These are phyloP conservation scores for Deroplatys truncata DNA, from an alignment of 2,888 invertebrate species.

Conservation along the genomic window DNA sequence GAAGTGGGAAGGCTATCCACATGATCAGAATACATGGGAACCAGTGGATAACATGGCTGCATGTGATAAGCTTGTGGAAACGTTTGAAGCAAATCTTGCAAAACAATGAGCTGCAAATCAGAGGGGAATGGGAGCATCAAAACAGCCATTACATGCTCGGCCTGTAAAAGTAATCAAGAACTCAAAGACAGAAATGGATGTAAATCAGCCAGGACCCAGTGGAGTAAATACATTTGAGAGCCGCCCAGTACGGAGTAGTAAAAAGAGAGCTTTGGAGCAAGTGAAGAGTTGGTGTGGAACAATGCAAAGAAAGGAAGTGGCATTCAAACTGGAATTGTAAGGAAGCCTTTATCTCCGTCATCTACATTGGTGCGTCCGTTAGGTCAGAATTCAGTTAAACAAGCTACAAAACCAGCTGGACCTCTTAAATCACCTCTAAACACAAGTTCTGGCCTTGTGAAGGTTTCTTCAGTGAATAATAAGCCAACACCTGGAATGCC, in stretches of 20 bases:
- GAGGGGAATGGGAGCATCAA: neutral
- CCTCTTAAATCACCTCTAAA: neutral
- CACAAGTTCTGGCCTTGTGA: slow-evolving; percentile 10
- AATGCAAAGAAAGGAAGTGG: slow-evolving; percentile 43
- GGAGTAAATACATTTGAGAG: slow-evolving; percentile 35
- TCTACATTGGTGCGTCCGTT: neutral
- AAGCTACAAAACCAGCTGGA: neutral
- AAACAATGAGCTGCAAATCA: slow-evolving; percentile 58
- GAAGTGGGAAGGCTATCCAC: slow-evolving; percentile 79
- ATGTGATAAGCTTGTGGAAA: slow-evolving; percentile 71
- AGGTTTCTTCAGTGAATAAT: slow-evolving; percentile 2
- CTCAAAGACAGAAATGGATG: neutral
- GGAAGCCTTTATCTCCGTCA: neutral
- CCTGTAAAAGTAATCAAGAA: neutral
- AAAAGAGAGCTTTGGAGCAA: slow-evolving; percentile 75
- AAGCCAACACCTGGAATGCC: neutral
- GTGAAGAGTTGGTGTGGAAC: slow-evolving; percentile 81
- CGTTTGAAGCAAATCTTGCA: slow-evolving; percentile 74
- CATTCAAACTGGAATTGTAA: neutral
- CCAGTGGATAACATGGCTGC: slow-evolving; percentile 70
- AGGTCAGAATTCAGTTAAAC: neutral
- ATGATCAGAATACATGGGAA: slow-evolving; percentile 82
- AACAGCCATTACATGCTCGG: neutral
- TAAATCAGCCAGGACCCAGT: slow-evolving; percentile 18
- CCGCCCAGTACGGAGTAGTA: slow-evolving; percentile 71